phyloP scores from a whole-genome alignment of 1,140 invertebrate species.

The Aphis gossypii region DNA sequence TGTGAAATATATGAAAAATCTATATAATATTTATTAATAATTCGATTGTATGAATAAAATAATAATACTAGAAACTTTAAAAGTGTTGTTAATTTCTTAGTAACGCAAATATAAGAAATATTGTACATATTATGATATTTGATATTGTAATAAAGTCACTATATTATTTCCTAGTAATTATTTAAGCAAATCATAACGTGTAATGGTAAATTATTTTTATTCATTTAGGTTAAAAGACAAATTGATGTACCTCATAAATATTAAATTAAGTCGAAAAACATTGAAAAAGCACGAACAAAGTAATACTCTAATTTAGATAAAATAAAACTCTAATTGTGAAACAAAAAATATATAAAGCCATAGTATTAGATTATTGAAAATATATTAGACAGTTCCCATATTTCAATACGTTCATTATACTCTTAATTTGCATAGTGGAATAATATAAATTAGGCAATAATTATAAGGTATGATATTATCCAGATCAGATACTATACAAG shows the following conservation, averaged over 20 bases:
- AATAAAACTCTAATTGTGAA: neutral
- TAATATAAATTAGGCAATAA: neutral
- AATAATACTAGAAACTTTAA: neutral
- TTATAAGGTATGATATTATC: neutral
- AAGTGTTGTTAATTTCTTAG: neutral
- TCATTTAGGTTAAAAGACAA: neutral
- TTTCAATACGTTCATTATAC: neutral
- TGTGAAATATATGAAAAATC: neutral
- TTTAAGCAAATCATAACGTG: neutral
- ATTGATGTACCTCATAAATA: neutral
- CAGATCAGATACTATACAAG: neutral
- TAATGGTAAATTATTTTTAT: neutral
- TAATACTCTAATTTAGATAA: neutral
- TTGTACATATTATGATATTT: neutral
- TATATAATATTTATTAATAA: neutral
- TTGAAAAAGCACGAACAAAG: neutral
- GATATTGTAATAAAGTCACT: neutral
- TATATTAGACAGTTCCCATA: neutral
- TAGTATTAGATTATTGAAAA: neutral
- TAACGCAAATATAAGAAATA: neutral
- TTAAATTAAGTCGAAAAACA: neutral
- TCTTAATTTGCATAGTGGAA: neutral
- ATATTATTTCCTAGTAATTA: neutral
- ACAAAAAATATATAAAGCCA: neutral
- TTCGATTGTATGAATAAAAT: neutral